Conservation (phyloP, 2,113 vertebrate genomes). For the Serinus canaria region DNA sequence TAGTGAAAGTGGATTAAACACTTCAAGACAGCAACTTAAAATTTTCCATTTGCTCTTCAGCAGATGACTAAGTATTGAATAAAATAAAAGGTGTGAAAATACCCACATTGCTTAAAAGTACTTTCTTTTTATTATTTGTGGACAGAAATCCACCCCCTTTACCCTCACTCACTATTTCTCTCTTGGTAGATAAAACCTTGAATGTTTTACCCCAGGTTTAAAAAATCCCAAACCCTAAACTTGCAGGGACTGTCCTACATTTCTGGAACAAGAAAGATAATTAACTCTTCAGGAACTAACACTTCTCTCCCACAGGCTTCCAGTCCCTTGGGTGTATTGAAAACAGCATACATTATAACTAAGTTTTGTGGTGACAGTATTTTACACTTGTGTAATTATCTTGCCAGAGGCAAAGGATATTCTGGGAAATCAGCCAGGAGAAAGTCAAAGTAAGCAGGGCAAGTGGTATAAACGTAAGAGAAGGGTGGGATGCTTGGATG, state of each 20-base stretch:
- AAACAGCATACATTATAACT: neutral
- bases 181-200: neutral
- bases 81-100: neutral
- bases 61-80: neutral
- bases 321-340: neutral
- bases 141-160: neutral
- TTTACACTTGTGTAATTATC: conserved; percentile 37
- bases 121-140: neutral
- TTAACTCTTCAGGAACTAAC: conserved; percentile 7
- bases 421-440: conserved; percentile 45
- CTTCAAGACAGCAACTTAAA: neutral
- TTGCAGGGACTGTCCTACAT: neutral
- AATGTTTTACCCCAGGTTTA: neutral
- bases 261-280: neutral
- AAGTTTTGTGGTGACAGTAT: neutral
- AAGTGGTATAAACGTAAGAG: conserved; percentile 44
- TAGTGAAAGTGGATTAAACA: neutral
- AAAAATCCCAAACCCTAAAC: neutral
- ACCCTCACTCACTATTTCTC: neutral
- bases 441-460: conserved; percentile 50
- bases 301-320: neutral
- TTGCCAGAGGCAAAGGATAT: conserved; percentile 48
- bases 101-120: neutral
- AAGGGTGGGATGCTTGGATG: conserved; percentile 43
- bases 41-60: neutral